phyloP scores from a whole-genome alignment of 1,140 invertebrate species.

The Littorina saxatilis region DNA sequence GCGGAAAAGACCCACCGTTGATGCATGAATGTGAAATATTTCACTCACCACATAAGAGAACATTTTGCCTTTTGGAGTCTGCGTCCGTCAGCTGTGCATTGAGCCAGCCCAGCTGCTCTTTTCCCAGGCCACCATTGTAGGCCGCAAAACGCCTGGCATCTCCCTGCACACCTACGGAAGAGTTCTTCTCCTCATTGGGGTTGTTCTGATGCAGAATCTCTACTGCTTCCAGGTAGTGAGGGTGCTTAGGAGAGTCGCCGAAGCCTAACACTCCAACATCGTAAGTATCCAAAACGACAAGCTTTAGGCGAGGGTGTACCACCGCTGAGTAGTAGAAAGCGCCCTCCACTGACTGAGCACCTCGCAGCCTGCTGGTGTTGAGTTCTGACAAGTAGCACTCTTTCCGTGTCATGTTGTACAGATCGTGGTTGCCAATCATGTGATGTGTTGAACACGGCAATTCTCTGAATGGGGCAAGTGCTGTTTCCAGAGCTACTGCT shows the following conservation, averaged over 20 bases:
- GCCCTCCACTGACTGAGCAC: conserved; percentile 29
- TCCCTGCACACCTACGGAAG: conserved; percentile 63
- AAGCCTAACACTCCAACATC: conserved; percentile 71
- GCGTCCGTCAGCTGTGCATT: conserved; percentile 60
- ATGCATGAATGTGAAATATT: no score
- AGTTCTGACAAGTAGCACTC: conserved; percentile 53
- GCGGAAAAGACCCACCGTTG: no score
- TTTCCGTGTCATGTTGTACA: conserved; percentile 72
- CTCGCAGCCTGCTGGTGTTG: conserved; percentile 37
- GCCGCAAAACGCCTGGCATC: conserved; percentile 64
- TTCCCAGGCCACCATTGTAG: conserved; percentile 72
- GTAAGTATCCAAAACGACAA: conserved; percentile 73
- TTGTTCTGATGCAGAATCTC: conserved; percentile 55
- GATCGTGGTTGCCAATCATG: conserved; percentile 75
- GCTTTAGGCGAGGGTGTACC: conserved; percentile 57
- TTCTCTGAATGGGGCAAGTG: conserved; percentile 48
- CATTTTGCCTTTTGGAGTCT: conserved; percentile 58
- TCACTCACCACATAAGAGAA: conserved; percentile 60
- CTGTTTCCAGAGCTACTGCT: conserved; percentile 39
- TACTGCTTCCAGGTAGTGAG: conserved; percentile 51
- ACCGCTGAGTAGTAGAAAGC: conserved; percentile 67
- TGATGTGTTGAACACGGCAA: conserved; percentile 66
- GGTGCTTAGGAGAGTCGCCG: conserved; percentile 41
- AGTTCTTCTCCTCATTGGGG: conserved; percentile 65
- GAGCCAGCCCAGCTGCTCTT: conserved; percentile 71